Conservation (phyloP, 2,797 vertebrate species). For the Pogonophryne albipinna region DNA sequence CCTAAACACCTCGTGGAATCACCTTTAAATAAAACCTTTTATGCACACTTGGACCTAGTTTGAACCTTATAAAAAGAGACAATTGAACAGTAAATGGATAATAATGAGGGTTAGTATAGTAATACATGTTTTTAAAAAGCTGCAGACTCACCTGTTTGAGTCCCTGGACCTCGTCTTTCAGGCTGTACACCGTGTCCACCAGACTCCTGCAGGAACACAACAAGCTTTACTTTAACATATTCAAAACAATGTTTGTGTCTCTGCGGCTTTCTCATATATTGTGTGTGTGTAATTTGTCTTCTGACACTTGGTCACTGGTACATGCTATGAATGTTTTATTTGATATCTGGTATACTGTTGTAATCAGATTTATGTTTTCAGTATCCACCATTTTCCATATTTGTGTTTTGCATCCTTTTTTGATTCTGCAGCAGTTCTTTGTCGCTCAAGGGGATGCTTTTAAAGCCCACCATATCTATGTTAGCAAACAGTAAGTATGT, state of each 20-base stretch:
- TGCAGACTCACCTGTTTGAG: slow-evolving; percentile 89
- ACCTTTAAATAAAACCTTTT: no score
- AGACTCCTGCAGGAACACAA: slow-evolving; percentile 88
- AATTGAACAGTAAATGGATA: neutral
- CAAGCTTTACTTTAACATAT: slow-evolving; percentile 59
- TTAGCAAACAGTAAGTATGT: neutral
- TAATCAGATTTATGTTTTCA: neutral
- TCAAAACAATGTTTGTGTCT: neutral
- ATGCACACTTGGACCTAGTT: neutral
- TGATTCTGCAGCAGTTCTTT: neutral
- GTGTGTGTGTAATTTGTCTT: neutral
- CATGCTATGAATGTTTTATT: neutral
- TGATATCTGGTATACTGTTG: neutral
- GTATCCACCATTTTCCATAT: neutral
- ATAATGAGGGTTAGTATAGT: neutral
- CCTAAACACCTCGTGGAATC: neutral
- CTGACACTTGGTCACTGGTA: neutral
- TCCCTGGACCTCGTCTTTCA: slow-evolving; percentile 95
- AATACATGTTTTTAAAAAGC: neutral
- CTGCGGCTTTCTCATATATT: neutral
- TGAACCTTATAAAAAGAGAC: neutral
- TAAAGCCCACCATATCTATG: neutral
- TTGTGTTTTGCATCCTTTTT: neutral
- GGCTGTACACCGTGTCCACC: slow-evolving; percentile 95
- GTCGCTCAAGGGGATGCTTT: neutral